These are phyloP conservation scores for Cyanoderma ruficeps DNA, from an alignment of 2,113 vertebrate genomes.

Conservation along the genomic window DNA sequence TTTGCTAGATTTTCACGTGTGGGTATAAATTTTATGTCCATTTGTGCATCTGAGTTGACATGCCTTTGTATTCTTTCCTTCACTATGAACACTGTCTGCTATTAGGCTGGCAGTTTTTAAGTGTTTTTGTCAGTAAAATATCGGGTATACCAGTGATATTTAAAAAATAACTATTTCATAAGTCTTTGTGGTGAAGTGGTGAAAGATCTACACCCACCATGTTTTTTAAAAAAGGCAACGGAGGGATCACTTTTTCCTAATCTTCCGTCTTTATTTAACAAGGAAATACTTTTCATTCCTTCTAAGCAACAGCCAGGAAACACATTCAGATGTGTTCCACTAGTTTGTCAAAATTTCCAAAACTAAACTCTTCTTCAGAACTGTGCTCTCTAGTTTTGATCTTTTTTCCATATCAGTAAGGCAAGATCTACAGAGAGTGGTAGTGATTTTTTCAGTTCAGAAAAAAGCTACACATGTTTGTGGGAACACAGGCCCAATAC, in stretches of 20 bases:
- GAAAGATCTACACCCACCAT: background rate
- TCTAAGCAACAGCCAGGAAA: background rate
- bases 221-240: background rate
- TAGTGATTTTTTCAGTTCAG: background rate
- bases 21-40: background rate
- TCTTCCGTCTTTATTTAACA: background rate
- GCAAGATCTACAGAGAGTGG: background rate
- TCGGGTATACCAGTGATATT: background rate
- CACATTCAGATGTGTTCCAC: background rate
- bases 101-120: background rate
- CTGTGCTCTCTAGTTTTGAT: background rate
- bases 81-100: background rate
- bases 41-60: background rate
- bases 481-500: background rate
- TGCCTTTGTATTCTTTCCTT: background rate
- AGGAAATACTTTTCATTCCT: background rate
- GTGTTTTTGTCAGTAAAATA: background rate
- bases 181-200: background rate
- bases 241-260: background rate
- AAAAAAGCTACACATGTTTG: rapidly evolving
- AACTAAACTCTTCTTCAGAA: background rate
- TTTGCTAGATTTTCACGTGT: background rate
- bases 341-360: background rate
- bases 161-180: background rate
- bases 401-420: background rate